Base-by-base conservation (phyloP, 2,797 vertebrate species). In the Scomberomorus guttatus region DNA sequence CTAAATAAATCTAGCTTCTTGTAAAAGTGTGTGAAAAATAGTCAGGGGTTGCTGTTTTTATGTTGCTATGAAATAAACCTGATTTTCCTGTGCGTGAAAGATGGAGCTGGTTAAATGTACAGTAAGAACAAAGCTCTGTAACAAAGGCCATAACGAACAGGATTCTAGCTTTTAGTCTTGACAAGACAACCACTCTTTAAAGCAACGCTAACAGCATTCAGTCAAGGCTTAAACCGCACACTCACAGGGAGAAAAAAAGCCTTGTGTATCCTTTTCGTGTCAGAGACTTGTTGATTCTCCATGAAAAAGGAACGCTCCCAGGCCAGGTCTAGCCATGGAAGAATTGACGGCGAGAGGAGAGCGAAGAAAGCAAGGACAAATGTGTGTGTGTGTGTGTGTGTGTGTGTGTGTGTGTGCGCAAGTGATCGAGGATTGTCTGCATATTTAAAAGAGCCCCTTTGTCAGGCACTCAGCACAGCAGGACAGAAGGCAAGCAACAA, bases 401-500 rank as follows among this genome's bases (percentile, higher is more conserved):
- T 54, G 76, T 46, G 83, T 61, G 69, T 59, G 69, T 66, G 72
- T 52, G 64, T 69, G 68, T 39, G 77, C 13, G 61, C 67, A 66
- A 81, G 87, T 77, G 90, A 91, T 90, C 37, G 67, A 88, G 89
- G 88, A 93, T 93, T 93, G 94, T 95, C 93, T 94, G 88, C 85
- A 90, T 94, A 92, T 94, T 95, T 94, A 93, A 95, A 95, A 94
- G 91, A 91, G 91, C 71, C 83, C 76, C 88, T 93, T 94, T 93
- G 92, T 93, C 87, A 90, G 82, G 73, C 90, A 79, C 90, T 93
- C 89, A 74, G 89, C 90, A 83, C 91, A 92, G 91, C 91, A 92
- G 92, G 94, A 95, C 94, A 96, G 94, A 94, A 94, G 95, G 94
- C 95, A 90, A 93, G 94, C 93, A 95, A 95, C 95, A 94, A 95